Base-by-base conservation (phyloP, 1,140 invertebrate species). In the Diprion similis region DNA sequence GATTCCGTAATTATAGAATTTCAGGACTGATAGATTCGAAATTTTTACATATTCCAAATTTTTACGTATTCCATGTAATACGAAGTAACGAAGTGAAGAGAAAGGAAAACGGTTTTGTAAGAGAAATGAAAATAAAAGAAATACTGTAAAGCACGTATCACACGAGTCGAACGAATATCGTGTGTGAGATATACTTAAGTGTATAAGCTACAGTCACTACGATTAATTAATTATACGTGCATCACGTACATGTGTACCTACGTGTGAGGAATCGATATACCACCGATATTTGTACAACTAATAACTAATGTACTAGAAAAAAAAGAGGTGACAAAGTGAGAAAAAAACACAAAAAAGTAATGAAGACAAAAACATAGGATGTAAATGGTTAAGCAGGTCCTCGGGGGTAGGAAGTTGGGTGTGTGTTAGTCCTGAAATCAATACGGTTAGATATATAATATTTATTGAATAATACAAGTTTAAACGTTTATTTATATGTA, bases 371-470 rank as follows among this genome's bases (percentile, higher is more conserved):
- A 73, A 79, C 66, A 75, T 80, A 82, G 73, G 68, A 65, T 75
- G 76, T 81, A 84, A 83, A 83, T 79, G 79, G 79, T 83, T 86
- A 82, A 84, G 72, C 71, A 77, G 71, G 79, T 75, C 79, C 70
- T 78, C 79, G 78, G 78, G 79, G 76, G 9, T 59, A 59, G 51
- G 51, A 9, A 59, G 51, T 59, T 59, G 51, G 51, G 51, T 59
- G 51, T 59, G 51, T 59, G 24, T 59, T 59, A 13, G 51, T 59
- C 9, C 51, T 17, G 24, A 59, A 37, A 59, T 59, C 8, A 15
- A 59, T 11, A 17, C 9, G 11, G 11, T 59, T 59, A 59, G 4
- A 9, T 59, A 17, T 59, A 37, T 37, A 37, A 37, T 1, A 37
- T 37, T 37, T 37, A 37, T 37, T 37, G 24, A 37, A 37, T 37